A percentile compares a stretch with the other conserved stretches of the same genome.
phyloP scores from a whole-genome alignment of 2,888 invertebrate species.

The Agrotis clavis region DNA sequence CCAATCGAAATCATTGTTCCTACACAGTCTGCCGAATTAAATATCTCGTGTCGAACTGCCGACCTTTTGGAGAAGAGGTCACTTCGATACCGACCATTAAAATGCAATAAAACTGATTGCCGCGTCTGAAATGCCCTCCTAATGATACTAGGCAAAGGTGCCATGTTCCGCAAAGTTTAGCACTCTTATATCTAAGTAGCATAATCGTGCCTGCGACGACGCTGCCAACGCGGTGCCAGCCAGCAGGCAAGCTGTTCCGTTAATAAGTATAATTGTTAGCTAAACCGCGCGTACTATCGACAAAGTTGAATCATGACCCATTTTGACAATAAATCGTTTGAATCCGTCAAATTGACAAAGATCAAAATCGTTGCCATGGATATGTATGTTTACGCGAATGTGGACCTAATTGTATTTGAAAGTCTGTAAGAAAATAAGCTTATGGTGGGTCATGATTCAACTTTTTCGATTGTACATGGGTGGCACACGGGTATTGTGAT shows the following conservation, averaged over 20 bases:
- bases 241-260: slow-evolving; percentile 30
- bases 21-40: slow-evolving; percentile 64
- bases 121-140: slow-evolving; percentile 66
- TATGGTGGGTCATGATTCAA: too few species aligned
- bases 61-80: slow-evolving; percentile 71
- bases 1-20: slow-evolving; percentile 57
- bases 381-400: too few species aligned
- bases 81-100: slow-evolving; percentile 72
- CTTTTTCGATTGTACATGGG: too few species aligned
- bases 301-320: too few species aligned
- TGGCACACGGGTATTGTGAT: slow-evolving; percentile 14
- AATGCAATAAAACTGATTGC: slow-evolving; percentile 75
- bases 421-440: too few species aligned
- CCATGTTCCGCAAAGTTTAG: slow-evolving; percentile 28
- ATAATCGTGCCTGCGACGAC: slow-evolving; percentile 29
- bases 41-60: slow-evolving; percentile 61
- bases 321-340: too few species aligned
- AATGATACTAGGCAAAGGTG: slow-evolving; percentile 35
- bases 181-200: slow-evolving; percentile 20
- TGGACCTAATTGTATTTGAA: too few species aligned
- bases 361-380: too few species aligned
- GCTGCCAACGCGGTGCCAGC: slow-evolving; percentile 17
- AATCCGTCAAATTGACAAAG: too few species aligned
- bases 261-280: slow-evolving; percentile 46
- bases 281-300: slow-evolving; percentile 19